Conservation (phyloP, 2,113 vertebrate species). For the Hemichromis elongatus region DNA sequence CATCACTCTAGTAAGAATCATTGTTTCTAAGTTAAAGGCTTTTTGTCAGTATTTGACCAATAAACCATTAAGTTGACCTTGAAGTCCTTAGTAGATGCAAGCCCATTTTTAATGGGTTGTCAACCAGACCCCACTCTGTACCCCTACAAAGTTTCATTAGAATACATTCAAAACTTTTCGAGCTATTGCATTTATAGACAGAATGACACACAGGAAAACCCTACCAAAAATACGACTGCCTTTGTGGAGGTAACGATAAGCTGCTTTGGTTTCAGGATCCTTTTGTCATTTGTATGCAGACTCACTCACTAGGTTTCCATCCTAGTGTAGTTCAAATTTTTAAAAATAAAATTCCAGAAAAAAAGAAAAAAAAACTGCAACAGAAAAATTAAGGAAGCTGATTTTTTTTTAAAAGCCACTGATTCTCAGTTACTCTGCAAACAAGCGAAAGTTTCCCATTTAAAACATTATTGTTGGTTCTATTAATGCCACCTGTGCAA, state of each 20-base stretch:
- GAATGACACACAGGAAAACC: neutral
- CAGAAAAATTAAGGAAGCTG: neutral
- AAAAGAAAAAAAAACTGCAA: neutral
- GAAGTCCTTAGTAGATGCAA: neutral
- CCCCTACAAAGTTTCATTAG: neutral
- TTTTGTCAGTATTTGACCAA: neutral
- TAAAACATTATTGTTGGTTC: neutral
- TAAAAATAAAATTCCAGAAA: neutral
- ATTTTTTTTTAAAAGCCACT: neutral
- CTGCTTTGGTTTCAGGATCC: neutral
- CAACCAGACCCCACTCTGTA: neutral
- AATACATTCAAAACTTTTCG: neutral
- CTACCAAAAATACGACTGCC: neutral
- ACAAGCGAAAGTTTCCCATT: neutral
- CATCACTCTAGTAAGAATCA: neutral
- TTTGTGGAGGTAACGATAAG: neutral
- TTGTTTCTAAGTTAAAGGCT: neutral
- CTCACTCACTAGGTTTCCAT: neutral
- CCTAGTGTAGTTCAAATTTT: no score
- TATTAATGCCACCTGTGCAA: neutral
- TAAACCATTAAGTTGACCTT: neutral
- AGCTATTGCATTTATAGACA: neutral
- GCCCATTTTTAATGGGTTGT: neutral
- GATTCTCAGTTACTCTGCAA: neutral
- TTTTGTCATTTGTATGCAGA: neutral